Evolutionary conservation across 2,797 vertebrate genomes (phyloP), one percentile per base, ranked within the genome.

Genomic region (Danio jaintianensis): DNA sequence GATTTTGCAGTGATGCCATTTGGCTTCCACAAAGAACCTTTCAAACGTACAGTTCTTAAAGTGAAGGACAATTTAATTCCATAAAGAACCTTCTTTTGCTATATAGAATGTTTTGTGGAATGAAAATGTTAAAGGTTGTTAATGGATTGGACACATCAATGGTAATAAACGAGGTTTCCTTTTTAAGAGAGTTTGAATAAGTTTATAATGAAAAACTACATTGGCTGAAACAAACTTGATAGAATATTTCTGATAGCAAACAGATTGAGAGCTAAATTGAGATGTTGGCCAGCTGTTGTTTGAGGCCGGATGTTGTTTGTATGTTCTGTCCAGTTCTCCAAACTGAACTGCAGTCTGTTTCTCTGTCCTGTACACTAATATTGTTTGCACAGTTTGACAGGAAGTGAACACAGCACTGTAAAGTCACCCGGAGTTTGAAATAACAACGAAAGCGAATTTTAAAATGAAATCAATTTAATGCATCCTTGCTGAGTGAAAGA

Each of bases 271-370:
- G 40, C 45, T 11, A 20, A 52, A 52, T 48, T 29, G 10, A 75
- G 58, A 75, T 75, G 58, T 16, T 63, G 22, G 16, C 47, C 72
- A 75, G 72, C 45, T 63, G 72, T 75, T 75, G 45, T 38, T 75
- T 50, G 48, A 75, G 50, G 16, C 16, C n/a, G 36, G 20, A 62
- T 1, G 7, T 50, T 75, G 43, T 62, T 38, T 75, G 56, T 62
- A 43, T 48, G 53, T 45, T 72, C 7, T 22, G 40, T 58, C 53
- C 55, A 16, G 5, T 73, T 59, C 42, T 73, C 18, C 52, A 71
- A 53, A 43, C 52, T 43, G 2, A 13, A 6, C 48, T 8, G 18
- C 16, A 12, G 15, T 62, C 38, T 62, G 10, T 70, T 42, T 55
- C 36, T 9, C 13, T 53, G 16, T 53, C 36, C 4, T 70, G n/a